Base-by-base conservation (phyloP, 2,888 invertebrate species). In the Sinohyriopsis cumingii region DNA sequence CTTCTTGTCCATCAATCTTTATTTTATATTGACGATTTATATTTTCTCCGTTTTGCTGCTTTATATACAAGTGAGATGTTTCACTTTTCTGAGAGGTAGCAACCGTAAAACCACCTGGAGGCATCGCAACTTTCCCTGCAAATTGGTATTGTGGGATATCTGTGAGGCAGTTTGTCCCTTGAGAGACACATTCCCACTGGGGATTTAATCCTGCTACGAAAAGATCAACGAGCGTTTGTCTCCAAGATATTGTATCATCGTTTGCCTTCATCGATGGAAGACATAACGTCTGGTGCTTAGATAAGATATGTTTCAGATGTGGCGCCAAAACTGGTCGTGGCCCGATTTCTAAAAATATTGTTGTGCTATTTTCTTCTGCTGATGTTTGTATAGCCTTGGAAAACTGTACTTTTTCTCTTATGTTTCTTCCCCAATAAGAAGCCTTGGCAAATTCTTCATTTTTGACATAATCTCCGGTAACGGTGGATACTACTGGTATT, bases 381-480 rank as follows among this genome's bases (percentile, higher is more conserved):
- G 72, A 66, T 45, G 71, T 65, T 56, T 63, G 45, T n/a, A 80
- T 69, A 20, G 75, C 76, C 20, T 77, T 68, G 53, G 67, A 53
- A 62, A 83, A 80, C 4, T 59, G 65, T 5, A 82, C 82, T n/a
- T 79, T 75, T 28, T 75, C 45, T 15, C 74, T 59, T 56, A 80
- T 73, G 65, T 82, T 83, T 33, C 67, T 56, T 12, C 63, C 68
- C 83, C 83, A 83, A 67, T 83, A 83, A 15, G 68, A 60, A 1
- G 69, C 64, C 24, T 66, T 71, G n/a, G 61, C 60, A n/a, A 76
- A 69, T 5, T 57, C 67, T 18, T 55, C 63, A 15, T 64, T 65
- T 0, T 55, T 59, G 3, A 69, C 68, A 5, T 24, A n/a, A 15
- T 72, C n/a, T n/a, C n/a, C n/a, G n/a, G n/a, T n/a, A n/a, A n/a